A percentile compares a stretch with the other conserved stretches of the same genome.
These are phyloP conservation scores for Brachionus koreanus DNA, from an alignment of 1,140 invertebrate genomes.

Conservation along the genomic window DNA sequence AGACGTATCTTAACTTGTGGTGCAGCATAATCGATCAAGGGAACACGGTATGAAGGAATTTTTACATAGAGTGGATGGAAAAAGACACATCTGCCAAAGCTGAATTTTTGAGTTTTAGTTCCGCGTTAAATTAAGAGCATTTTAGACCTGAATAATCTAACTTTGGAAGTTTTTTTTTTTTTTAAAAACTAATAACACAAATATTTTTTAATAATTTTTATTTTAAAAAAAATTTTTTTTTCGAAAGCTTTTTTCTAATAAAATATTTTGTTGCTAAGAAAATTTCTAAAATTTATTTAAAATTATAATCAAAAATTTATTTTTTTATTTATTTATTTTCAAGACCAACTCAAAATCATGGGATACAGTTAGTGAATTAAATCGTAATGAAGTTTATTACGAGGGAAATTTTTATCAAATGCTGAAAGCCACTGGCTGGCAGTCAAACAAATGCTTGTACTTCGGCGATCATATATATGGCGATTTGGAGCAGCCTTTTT, in stretches of 20 bases:
- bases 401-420: constrained; percentile 71
- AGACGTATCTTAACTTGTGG: too few relatives aligned
- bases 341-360: constrained; percentile 75
- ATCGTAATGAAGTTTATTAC: constrained; percentile 85
- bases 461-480: constrained; percentile 97
- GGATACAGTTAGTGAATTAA: constrained; percentile 78
- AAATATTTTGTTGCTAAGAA: background rate
- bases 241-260: background rate
- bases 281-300: constrained; percentile 25
- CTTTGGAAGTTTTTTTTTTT: too few relatives aligned
- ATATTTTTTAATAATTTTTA: too few relatives aligned
- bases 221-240: background rate
- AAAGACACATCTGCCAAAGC: too few relatives aligned
- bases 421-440: constrained; percentile 85
- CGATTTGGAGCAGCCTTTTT: constrained; percentile 89
- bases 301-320: background rate
- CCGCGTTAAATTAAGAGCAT: too few relatives aligned
- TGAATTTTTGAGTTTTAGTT: too few relatives aligned
- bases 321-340: background rate
- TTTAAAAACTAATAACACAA: too few relatives aligned
- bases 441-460: constrained; percentile 83
- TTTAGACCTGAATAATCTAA: too few relatives aligned
- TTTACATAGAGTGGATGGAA: too few relatives aligned
- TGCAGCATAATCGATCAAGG: too few relatives aligned
- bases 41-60: too few relatives aligned